These are phyloP conservation scores for Drosophila sulfurigaster DNA, from an alignment of 1,140 invertebrate genomes.

Conservation along the genomic window DNA sequence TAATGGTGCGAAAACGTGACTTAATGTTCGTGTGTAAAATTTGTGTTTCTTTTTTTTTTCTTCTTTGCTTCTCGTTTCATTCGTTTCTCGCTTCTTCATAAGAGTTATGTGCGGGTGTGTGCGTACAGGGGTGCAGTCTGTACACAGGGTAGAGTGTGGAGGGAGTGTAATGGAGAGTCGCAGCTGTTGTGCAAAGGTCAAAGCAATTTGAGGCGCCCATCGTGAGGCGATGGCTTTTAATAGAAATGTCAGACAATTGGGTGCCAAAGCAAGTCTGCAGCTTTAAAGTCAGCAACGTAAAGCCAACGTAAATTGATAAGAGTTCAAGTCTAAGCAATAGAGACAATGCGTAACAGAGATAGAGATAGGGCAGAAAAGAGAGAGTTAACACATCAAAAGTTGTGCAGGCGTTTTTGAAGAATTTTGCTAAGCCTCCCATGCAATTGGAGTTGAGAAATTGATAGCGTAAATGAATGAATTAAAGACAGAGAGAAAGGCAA, in stretches of 20 bases:
- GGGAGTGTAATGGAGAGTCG: conserved; percentile 46
- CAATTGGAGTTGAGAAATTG: neutral
- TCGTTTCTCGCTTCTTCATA: conserved; percentile 36
- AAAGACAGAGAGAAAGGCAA: neutral
- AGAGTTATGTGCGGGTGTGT: conserved; percentile 67
- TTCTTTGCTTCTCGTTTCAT: conserved; percentile 23
- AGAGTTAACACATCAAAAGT: conserved; percentile 4
- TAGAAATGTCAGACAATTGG: conserved; percentile 80
- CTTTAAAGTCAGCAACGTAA: conserved; percentile 30
- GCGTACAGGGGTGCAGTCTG: conserved; percentile 22
- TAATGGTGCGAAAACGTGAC: conserved; percentile 85
- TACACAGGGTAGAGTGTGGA: neutral
- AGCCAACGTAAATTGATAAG: conserved; percentile 10
- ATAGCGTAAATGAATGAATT: neutral
- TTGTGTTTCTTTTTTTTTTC: conserved; percentile 56
- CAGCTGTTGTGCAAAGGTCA: conserved; percentile 82
- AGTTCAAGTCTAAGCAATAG: neutral
- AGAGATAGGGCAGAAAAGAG: neutral
- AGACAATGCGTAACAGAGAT: neutral
- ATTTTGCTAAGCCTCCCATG: neutral
- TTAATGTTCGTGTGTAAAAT: conserved; percentile 83
- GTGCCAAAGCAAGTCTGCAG: conserved; percentile 29
- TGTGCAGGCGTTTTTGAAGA: conserved; percentile 3
- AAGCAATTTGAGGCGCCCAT: conserved; percentile 76
- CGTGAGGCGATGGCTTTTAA: conserved; percentile 70